phyloP scores from a whole-genome alignment of 2,888 invertebrate species.

The Amphipyra tragopoginis region DNA sequence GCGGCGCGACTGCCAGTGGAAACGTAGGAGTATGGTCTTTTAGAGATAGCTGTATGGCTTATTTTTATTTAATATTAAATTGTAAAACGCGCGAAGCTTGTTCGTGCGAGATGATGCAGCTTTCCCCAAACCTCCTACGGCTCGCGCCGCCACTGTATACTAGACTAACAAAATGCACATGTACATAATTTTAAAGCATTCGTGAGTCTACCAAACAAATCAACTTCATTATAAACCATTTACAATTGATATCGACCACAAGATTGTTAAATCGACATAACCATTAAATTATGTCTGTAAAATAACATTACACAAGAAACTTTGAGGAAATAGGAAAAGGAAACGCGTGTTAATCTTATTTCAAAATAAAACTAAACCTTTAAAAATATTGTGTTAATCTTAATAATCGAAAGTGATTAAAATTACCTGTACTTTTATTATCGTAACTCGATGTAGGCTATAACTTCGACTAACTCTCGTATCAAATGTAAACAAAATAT shows the following conservation, averaged over 20 bases:
- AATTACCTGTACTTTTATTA: conserved; percentile 88
- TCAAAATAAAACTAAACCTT: conserved; percentile 77
- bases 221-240: conserved; percentile 65
- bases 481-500: conserved; percentile 84
- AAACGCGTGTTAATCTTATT: conserved; percentile 80
- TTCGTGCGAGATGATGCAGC: too few species aligned
- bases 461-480: conserved; percentile 77
- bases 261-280: conserved; percentile 50
- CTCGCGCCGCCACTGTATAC: conserved; percentile 61
- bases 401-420: conserved; percentile 79
- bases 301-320: conserved; percentile 63
- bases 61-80: too few species aligned
- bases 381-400: conserved; percentile 82
- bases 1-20: conserved; percentile 8
- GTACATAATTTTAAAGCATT: conserved; percentile 77
- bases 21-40: not conserved
- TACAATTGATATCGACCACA: conserved; percentile 58
- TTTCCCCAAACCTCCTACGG: not conserved
- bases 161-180: conserved; percentile 82
- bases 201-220: conserved; percentile 60
- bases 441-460: conserved; percentile 86
- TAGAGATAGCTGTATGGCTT: not conserved
- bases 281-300: conserved; percentile 46
- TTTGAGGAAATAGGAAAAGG: conserved; percentile 70
- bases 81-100: too few species aligned